Conservation (phyloP, 2,113 vertebrate species). For the Xiphorhynchus elegans region DNA sequence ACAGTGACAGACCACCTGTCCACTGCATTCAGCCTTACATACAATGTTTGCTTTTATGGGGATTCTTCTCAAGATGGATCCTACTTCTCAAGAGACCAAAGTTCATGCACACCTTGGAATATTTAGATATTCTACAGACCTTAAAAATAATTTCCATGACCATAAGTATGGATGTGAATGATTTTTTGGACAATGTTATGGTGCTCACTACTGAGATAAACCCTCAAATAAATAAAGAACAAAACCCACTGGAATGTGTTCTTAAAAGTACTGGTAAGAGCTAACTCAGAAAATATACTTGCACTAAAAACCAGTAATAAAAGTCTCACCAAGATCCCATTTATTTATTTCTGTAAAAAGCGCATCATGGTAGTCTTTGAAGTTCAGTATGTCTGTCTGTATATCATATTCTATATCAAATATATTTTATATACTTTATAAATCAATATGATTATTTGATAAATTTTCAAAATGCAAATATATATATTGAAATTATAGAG, state of each 20-base stretch:
- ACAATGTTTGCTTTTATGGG: not conserved
- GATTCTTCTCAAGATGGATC: not conserved
- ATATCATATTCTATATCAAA: not conserved
- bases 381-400: not conserved
- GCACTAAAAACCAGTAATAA: not conserved
- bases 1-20: not conserved
- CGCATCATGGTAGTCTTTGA: not conserved
- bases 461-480: not conserved
- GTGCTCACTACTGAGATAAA: not conserved
- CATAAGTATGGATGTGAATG: not conserved
- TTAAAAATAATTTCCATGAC: not conserved
- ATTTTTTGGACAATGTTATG: not conserved
- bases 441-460: not conserved
- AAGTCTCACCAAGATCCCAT: not conserved
- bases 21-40: not conserved
- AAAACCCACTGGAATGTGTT: not conserved
- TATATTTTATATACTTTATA: not conserved
- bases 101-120: not conserved
- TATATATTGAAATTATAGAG: not conserved
- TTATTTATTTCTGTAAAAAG: not conserved
- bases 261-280: not conserved
- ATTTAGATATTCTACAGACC: not conserved
- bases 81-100: not conserved
- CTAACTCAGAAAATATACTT: not conserved
- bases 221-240: not conserved